phyloP scores from a whole-genome alignment of 2,113 vertebrate species.

The Coturnix japonica region DNA sequence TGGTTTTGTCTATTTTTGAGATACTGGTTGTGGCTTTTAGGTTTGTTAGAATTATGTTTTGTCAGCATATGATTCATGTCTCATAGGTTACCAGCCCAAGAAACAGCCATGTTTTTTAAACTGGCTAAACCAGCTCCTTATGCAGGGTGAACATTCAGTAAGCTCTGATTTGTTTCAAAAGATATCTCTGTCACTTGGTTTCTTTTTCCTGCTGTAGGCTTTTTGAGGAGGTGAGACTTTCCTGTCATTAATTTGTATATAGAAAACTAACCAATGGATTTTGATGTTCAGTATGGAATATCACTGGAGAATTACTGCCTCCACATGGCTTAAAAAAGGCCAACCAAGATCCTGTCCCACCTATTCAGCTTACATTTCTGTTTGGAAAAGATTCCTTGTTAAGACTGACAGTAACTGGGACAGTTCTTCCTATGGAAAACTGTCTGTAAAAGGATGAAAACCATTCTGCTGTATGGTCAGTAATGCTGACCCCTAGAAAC shows the following conservation, averaged over 20 bases:
- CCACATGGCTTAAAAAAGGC: neutral
- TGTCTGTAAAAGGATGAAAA: neutral
- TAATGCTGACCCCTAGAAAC: neutral
- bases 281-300: neutral
- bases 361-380: neutral
- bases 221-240: neutral
- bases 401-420: neutral
- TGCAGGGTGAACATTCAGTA: neutral
- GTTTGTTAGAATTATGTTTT: neutral
- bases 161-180: neutral
- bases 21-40: neutral
- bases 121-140: neutral
- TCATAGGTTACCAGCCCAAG: neutral
- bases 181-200: neutral
- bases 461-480: neutral
- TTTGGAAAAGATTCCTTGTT: neutral
- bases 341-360: neutral
- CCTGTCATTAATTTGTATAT: neutral
- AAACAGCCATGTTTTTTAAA: neutral
- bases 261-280: neutral
- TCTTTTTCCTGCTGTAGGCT: neutral
- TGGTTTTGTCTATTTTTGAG: neutral
- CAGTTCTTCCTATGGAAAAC: neutral
- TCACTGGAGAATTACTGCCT: conserved; percentile 2
- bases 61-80: neutral